Percentiles rank a stretch among this genome's conserved stretches.
Conservation (phyloP, 37 sponge, comb jelly and placozoan genomes). For the Amphimedon queenslandica region DNA sequence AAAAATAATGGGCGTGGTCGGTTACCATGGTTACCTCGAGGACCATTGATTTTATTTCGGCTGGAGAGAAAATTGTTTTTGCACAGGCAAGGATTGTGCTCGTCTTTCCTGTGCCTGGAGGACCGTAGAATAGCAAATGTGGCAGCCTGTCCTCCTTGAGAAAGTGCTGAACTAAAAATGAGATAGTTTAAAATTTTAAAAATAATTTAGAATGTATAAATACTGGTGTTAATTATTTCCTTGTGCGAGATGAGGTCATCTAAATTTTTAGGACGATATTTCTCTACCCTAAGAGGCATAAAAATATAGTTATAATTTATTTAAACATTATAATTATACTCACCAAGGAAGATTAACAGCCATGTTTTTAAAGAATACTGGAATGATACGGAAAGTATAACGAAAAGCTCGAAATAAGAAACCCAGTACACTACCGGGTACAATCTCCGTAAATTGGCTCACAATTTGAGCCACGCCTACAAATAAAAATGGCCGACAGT, state of each 20-base stretch:
- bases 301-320: no score
- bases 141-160: slow-evolving; percentile 85
- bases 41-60: slow-evolving; percentile 89
- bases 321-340: no score
- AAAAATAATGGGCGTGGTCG: neutral
- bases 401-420: no score
- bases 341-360: no score
- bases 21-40: slow-evolving; percentile 65
- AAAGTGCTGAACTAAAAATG: slow-evolving; percentile 76
- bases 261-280: slow-evolving; percentile 85
- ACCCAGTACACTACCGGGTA: no score
- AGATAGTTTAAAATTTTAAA: neutral
- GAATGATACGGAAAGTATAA: no score
- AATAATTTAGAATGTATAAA: neutral
- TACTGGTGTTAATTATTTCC: slow-evolving; percentile 88
- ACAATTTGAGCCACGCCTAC: neutral
- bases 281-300: slow-evolving; percentile 81
- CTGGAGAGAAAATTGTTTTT: slow-evolving; percentile 61
- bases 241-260: slow-evolving; percentile 96
- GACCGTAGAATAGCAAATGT: slow-evolving; percentile 97
- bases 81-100: slow-evolving; percentile 97
- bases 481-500: neutral
- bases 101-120: slow-evolving; percentile 99
- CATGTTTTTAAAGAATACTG: no score
- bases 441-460: no score